phyloP scores from a whole-genome alignment of 2,888 invertebrate species.

The Lasioglossum pauxillum region DNA sequence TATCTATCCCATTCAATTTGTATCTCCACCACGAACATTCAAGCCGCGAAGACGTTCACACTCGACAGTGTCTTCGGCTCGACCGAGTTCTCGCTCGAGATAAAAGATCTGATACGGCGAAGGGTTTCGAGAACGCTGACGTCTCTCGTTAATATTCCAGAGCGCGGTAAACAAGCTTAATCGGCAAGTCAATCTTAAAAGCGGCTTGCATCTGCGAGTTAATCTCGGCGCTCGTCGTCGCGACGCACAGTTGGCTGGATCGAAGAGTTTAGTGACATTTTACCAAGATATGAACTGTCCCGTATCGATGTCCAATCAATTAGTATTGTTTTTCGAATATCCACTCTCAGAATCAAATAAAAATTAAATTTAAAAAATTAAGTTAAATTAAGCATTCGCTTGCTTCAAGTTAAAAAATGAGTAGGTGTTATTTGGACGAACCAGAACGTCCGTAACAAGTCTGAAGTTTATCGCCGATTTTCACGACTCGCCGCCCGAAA shows the following conservation, averaged over 20 bases:
- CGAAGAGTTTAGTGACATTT: too few species aligned
- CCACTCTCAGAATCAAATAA: too few species aligned
- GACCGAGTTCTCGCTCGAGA: not conserved
- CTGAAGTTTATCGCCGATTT: not conserved
- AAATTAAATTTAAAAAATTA: too few species aligned
- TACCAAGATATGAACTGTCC: too few species aligned
- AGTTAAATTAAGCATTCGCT: too few species aligned
- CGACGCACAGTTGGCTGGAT: not conserved
- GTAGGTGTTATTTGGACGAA: too few species aligned
- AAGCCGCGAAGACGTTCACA: not conserved
- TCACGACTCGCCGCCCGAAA: not conserved
- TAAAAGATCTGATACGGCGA: conserved; percentile 20
- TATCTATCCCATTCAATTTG: not conserved
- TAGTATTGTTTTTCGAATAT: too few species aligned
- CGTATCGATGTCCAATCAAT: too few species aligned
- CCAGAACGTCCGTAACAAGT: not conserved
- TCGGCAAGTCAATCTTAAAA: conserved; percentile 27
- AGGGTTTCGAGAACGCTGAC: conserved; percentile 28
- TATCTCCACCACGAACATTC: not conserved
- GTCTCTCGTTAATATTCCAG: conserved; percentile 31
- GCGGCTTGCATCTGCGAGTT: conserved; percentile 21
- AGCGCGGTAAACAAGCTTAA: conserved; percentile 28
- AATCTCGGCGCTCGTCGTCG: not conserved
- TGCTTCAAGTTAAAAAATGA: too few species aligned
- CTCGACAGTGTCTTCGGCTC: not conserved